Evolutionary conservation across 2,113 vertebrate species (phyloP).

Genomic region (Natator depressus): DNA sequence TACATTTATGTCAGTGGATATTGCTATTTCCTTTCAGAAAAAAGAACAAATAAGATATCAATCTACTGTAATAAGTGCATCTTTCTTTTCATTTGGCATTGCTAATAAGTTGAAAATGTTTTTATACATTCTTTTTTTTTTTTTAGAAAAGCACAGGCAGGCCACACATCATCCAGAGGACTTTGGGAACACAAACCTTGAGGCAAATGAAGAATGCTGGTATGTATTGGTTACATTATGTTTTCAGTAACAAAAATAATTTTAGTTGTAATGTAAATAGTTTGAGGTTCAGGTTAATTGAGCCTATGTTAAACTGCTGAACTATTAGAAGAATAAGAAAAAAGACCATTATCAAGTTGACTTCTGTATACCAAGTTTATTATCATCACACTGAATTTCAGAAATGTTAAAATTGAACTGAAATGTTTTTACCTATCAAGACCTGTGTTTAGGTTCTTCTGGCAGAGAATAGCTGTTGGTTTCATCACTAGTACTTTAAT

Average conservation of each 20-base stretch:
- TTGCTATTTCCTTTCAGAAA: not conserved
- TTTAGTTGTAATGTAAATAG: not conserved
- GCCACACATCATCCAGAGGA: slow-evolving; percentile 82
- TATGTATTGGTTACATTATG: slow-evolving; percentile 50
- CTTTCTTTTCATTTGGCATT: slow-evolving; percentile 24
- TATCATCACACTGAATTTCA: not conserved
- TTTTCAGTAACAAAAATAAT: not conserved
- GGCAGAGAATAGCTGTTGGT: not conserved
- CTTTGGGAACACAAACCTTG: slow-evolving; percentile 57
- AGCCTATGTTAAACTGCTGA: not conserved
- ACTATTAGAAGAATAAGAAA: not conserved
- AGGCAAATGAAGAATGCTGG: slow-evolving; percentile 72
- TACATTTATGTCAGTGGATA: not conserved
- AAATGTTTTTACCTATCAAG: not conserved
- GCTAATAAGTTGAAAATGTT: slow-evolving; percentile 12
- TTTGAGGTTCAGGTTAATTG: not conserved
- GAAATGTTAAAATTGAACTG: not conserved
- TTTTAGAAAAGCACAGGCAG: slow-evolving; percentile 79
- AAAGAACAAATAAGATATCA: not conserved
- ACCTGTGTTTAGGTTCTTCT: not conserved
- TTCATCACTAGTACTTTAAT: not conserved
- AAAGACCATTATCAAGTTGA: not conserved
- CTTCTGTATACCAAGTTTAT: not conserved
- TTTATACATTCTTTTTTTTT: slow-evolving; percentile 14
- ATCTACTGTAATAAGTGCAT: not conserved